A percentile compares a stretch with the other conserved stretches of the same genome.
Evolutionary conservation across 2,113 vertebrate species (phyloP).

Genomic region (Ranitomeya imitator): DNA sequence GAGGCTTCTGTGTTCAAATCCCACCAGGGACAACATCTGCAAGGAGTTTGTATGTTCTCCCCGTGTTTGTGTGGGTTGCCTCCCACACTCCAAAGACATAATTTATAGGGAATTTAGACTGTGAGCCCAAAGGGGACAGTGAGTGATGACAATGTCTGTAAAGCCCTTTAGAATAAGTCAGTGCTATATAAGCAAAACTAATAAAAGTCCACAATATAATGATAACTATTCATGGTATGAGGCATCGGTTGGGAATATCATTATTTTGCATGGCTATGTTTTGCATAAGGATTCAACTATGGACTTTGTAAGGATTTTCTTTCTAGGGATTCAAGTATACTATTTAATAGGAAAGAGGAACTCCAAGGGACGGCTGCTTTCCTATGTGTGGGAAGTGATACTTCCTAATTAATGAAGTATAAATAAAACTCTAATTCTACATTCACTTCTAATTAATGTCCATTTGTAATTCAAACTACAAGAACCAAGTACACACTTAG

Average conservation of each 20-base stretch:
- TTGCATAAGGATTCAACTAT: neutral
- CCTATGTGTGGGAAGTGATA: constrained; percentile 29
- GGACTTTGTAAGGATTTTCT: constrained; percentile 2
- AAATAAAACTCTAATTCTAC: constrained; percentile 29
- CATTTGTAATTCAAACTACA: constrained; percentile 35
- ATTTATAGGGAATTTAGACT: no score
- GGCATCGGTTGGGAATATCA: neutral
- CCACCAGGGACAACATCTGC: no score
- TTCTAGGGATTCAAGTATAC: neutral
- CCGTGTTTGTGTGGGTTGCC: no score
- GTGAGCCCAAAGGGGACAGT: no score
- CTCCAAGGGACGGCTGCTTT: constrained; percentile 1
- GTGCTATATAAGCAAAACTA: neutral
- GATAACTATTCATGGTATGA: no score
- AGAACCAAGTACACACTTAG: neutral
- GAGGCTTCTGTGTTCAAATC: no score
- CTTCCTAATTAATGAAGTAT: constrained; percentile 38
- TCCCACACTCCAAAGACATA: no score
- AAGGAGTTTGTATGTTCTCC: no score
- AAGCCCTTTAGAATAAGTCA: no score
- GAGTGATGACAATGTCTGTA: no score
- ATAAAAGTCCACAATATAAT: no score
- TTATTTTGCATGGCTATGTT: neutral
- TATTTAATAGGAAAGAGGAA: neutral
- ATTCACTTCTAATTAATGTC: constrained; percentile 26